These are phyloP conservation scores for Sycobia sp. DNA, from an alignment of 1,140 invertebrate genomes.

Conservation along the genomic window DNA sequence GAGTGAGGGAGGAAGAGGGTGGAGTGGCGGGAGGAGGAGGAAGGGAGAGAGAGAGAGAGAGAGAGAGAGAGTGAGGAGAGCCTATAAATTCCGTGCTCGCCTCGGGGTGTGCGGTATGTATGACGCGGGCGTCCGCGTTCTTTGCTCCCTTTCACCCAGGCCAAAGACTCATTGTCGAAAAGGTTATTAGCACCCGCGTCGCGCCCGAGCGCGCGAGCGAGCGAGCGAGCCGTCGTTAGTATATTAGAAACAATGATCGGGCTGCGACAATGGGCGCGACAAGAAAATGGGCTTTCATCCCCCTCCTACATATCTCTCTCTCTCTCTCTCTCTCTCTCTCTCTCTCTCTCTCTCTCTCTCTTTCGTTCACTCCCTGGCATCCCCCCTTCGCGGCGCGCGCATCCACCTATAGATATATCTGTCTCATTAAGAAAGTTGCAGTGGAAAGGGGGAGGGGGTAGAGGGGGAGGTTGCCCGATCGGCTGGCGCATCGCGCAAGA, in stretches of 20 bases:
- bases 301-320: no score
- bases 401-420: no score
- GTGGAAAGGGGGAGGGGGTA: slow-evolving; percentile 37
- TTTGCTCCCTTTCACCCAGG: no score
- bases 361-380: no score
- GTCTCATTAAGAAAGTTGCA: slow-evolving; percentile 49
- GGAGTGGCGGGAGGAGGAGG: not conserved
- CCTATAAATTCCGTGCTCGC: no score
- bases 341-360: no score
- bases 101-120: no score
- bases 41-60: not conserved
- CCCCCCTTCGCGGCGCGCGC: no score
- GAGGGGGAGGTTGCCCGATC: not conserved
- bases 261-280: slow-evolving; percentile 33
- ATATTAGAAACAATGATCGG: slow-evolving; percentile 46
- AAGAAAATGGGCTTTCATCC: not conserved
- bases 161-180: no score
- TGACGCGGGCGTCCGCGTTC: no score
- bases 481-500: slow-evolving; percentile 10
- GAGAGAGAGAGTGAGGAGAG: not conserved
- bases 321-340: no score
- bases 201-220: no score
- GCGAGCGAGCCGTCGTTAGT: slow-evolving; percentile 34
- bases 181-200: slow-evolving; percentile 8
- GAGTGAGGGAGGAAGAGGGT: not conserved